A percentile compares a stretch with the other conserved stretches of the same genome.
Evolutionary conservation across 1,140 invertebrate genomes (phyloP).

Genomic region (Caenorhabditis inopinata): DNA sequence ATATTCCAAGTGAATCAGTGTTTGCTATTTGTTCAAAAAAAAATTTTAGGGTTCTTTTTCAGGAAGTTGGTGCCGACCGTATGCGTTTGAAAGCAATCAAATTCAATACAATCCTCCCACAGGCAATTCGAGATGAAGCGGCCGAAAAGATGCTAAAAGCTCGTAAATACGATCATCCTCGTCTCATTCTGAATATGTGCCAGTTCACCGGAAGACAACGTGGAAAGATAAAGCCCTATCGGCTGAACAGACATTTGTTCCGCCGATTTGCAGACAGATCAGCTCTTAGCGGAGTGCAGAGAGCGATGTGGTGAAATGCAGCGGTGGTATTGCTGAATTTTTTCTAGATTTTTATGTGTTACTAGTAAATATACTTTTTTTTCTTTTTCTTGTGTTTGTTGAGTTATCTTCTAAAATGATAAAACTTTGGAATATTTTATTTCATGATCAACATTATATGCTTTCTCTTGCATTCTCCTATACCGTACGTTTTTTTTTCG

Average conservation of each 20-base stretch:
- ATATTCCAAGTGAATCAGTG: too few species aligned
- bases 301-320: conserved; percentile 59
- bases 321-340: neutral
- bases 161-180: conserved; percentile 48
- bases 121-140: conserved; percentile 62
- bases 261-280: conserved; percentile 60
- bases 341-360: neutral
- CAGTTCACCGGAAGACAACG: conserved; percentile 61
- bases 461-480: too few species aligned
- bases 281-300: conserved; percentile 58
- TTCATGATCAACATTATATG: too few species aligned
- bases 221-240: conserved; percentile 64
- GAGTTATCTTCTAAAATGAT: too few species aligned
- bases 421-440: too few species aligned
- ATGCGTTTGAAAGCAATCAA: conserved; percentile 63
- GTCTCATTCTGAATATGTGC: conserved; percentile 63
- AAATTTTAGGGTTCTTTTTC: conserved; percentile 20
- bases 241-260: conserved; percentile 61
- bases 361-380: neutral
- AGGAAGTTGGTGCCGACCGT: conserved; percentile 53
- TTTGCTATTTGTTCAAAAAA: neutral
- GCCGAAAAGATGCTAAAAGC: conserved; percentile 50
- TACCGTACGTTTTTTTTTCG: too few species aligned
- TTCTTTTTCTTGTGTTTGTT: too few species aligned
- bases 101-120: conserved; percentile 61